A percentile compares a stretch with the other conserved stretches of the same genome.
Conservation (phyloP, 2,888 invertebrate genomes). For the Tetheella fluctuosa region DNA sequence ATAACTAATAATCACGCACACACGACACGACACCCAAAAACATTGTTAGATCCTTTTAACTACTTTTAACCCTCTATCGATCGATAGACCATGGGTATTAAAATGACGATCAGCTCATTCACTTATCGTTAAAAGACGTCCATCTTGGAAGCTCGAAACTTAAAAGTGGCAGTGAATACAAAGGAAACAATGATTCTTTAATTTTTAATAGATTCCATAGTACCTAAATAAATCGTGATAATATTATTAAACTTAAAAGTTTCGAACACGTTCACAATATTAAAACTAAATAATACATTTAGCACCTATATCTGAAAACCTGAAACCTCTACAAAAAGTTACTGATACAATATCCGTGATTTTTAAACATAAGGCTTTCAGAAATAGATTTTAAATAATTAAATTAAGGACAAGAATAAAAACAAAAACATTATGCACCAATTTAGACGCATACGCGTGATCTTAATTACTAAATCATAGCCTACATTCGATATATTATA, state of each 20-base stretch:
- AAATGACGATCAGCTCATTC: background rate
- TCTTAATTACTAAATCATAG: constrained; percentile 65
- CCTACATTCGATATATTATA: constrained; percentile 56
- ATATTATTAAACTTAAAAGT: background rate
- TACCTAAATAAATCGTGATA: background rate
- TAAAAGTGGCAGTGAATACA: constrained; percentile 1
- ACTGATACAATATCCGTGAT: background rate
- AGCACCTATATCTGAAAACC: constrained; percentile 15
- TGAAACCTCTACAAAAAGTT: background rate
- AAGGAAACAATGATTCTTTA: background rate
- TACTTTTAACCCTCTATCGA: background rate
- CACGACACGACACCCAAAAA: constrained; percentile 28
- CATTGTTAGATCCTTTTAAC: background rate
- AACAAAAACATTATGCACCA: constrained; percentile 72
- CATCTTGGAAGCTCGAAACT: constrained; percentile 2
- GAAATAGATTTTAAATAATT: constrained; percentile 2
- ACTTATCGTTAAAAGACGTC: background rate
- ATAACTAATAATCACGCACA: constrained; percentile 33
- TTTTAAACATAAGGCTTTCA: background rate
- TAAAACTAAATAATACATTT: constrained; percentile 6
- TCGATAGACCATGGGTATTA: background rate
- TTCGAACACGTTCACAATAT: constrained; percentile 1
- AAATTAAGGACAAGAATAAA: constrained; percentile 30
- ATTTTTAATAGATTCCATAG: too few species aligned
- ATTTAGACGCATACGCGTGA: constrained; percentile 28